These are phyloP conservation scores for Sphenopsis melanotis DNA, from an alignment of 2,797 vertebrate species.

Conservation along the genomic window DNA sequence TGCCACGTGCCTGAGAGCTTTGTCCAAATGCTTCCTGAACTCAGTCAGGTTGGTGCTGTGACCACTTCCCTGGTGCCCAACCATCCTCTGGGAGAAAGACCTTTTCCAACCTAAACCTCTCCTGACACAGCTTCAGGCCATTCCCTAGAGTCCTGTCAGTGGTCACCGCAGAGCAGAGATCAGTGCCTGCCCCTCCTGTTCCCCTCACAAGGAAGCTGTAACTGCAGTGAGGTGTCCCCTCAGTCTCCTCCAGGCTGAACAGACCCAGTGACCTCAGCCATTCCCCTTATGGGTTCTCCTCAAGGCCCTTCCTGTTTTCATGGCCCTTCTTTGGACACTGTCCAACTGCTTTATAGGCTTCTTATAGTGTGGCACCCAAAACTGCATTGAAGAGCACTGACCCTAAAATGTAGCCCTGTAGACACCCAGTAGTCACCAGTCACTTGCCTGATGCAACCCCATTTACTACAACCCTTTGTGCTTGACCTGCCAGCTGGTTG, in stretches of 20 bases:
- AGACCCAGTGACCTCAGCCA: neutral
- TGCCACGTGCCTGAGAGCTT: neutral
- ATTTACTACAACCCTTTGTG: neutral
- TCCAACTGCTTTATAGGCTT: neutral
- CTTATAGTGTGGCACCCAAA: neutral
- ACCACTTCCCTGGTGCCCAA: accelerated
- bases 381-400: neutral
- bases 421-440: neutral
- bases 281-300: accelerated
- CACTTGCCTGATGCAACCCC: neutral
- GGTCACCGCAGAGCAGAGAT: neutral
- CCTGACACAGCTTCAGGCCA: neutral
- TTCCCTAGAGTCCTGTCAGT: accelerated
- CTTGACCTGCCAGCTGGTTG: neutral
- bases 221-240: neutral
- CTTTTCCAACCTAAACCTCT: accelerated
- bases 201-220: accelerated
- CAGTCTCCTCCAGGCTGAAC: neutral
- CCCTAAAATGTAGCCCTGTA: neutral
- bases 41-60: neutral
- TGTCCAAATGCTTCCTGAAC: accelerated
- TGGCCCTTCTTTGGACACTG: neutral
- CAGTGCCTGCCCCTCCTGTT: neutral
- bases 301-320: neutral
- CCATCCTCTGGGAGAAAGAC: accelerated